Percentiles rank a stretch among this genome's conserved stretches.
phyloP scores from a whole-genome alignment of 2,797 vertebrate genomes.

The Euphonia xanthogaster region DNA sequence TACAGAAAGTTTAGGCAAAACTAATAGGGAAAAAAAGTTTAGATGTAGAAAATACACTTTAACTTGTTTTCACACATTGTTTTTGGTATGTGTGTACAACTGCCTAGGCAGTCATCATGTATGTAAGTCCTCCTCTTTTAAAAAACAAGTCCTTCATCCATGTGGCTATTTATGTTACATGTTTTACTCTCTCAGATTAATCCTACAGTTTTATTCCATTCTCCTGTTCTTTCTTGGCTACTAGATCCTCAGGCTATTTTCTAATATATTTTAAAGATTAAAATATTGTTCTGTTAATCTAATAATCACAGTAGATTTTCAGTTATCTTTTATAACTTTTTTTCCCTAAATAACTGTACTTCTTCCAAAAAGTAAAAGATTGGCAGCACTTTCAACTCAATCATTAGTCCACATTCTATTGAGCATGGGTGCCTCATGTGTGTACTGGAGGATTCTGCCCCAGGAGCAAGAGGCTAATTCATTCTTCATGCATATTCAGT shows the following conservation, averaged over 20 bases:
- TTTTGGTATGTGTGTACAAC: not conserved
- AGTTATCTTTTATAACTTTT: not conserved
- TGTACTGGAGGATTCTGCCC: not conserved
- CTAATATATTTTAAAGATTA: not conserved
- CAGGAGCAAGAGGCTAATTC: constrained; percentile 1
- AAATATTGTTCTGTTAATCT: not conserved
- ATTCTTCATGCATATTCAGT: constrained; percentile 13
- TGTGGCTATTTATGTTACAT: not conserved
- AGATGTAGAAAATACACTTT: not conserved
- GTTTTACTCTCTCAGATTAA: not conserved
- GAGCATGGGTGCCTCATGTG: not conserved
- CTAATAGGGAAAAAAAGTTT: not conserved
- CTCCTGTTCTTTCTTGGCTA: not conserved
- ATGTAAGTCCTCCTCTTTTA: not conserved
- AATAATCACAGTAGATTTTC: not conserved
- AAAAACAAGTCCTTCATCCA: not conserved
- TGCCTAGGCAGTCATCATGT: not conserved
- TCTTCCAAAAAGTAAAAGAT: not conserved
- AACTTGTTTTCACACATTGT: not conserved
- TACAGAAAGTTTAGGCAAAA: not conserved
- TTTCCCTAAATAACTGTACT: not conserved
- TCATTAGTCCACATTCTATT: not conserved
- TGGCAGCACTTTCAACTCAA: not conserved
- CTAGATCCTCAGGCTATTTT: not conserved
- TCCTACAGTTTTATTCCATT: not conserved